A percentile compares a stretch with the other conserved stretches of the same genome.
phyloP scores from a whole-genome alignment of 2,888 invertebrate species.

The Erebia ligea region DNA sequence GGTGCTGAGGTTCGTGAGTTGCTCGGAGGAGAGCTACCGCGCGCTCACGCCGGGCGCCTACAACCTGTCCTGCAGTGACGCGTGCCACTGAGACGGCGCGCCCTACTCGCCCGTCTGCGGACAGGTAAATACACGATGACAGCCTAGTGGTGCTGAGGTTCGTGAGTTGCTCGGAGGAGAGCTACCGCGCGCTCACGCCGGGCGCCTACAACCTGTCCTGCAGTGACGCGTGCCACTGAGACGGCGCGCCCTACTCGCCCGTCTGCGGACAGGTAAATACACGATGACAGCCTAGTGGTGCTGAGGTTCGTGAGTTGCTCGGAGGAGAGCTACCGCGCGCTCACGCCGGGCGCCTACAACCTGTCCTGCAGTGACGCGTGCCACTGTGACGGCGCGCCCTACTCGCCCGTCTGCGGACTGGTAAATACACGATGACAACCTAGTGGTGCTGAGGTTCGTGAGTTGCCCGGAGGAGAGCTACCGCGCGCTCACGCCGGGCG shows the following conservation, averaged over 20 bases:
- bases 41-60: conserved; percentile 73
- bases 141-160: conserved; percentile 94
- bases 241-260: conserved; percentile 90
- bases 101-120: conserved; percentile 94
- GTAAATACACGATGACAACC: conserved; percentile 66
- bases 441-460: conserved; percentile 94
- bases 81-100: conserved; percentile 89
- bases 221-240: conserved; percentile 88
- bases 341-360: conserved; percentile 57
- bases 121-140: conserved; percentile 58
- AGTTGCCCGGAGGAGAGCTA: conserved; percentile 94
- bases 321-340: conserved; percentile 90
- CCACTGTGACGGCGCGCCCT: conserved; percentile 89
- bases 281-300: conserved; percentile 85
- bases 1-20: conserved; percentile 94
- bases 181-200: conserved; percentile 86
- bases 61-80: conserved; percentile 81
- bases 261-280: conserved; percentile 87
- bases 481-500: conserved; percentile 82
- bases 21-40: conserved; percentile 92
- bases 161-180: conserved; percentile 94
- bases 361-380: conserved; percentile 86
- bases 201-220: conserved; percentile 70
- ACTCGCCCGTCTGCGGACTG: conserved; percentile 93
- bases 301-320: conserved; percentile 96